These are phyloP conservation scores for Vipera latastei DNA, from an alignment of 2,797 vertebrate species.

Conservation along the genomic window DNA sequence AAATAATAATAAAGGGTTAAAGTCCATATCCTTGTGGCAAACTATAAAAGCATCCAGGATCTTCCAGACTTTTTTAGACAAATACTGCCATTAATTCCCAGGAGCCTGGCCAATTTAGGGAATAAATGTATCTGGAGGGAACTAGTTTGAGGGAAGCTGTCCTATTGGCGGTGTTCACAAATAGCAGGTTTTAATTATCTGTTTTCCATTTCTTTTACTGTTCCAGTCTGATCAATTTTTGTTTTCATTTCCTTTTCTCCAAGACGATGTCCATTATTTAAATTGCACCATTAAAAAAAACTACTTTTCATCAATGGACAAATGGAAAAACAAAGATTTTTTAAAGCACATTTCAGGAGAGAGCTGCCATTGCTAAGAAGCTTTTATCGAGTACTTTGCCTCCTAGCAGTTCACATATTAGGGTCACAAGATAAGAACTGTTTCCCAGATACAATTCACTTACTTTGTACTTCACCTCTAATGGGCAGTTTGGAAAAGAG, in stretches of 20 bases:
- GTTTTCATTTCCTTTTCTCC: neutral
- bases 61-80: neutral
- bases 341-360: slow-evolving; percentile 25
- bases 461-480: slow-evolving; percentile 61
- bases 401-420: slow-evolving; percentile 40
- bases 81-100: neutral
- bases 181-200: neutral
- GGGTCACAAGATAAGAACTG: slow-evolving; percentile 55
- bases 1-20: neutral
- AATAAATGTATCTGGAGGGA: neutral
- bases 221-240: neutral
- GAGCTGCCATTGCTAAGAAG: slow-evolving; percentile 27
- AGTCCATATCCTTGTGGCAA: neutral
- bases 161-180: neutral
- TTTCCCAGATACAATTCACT: slow-evolving; percentile 49
- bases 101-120: neutral
- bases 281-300: slow-evolving; percentile 20
- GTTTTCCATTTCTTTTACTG: neutral
- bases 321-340: slow-evolving; percentile 20
- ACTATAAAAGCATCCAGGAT: neutral
- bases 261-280: slow-evolving; percentile 15
- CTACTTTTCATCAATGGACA: slow-evolving; percentile 1
- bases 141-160: neutral
- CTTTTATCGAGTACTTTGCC: slow-evolving; percentile 22
- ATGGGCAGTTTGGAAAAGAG: slow-evolving; percentile 68